phyloP scores from a whole-genome alignment of 1,140 invertebrate species.

The Drosophila melanogaster region Release_6_plus_ISO1_MT NT_033777.3:12935001-12935500 shows the following conservation, averaged over 20 bases:
- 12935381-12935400: too few species aligned
- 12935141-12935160: slow-evolving; percentile 70
- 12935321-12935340: too few species aligned
- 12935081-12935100: slow-evolving; percentile 74
- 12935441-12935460: not conserved
- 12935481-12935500: slow-evolving; percentile 2
- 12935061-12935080: slow-evolving; percentile 18
- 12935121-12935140: slow-evolving; percentile 75
- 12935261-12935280: not conserved
- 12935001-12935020: slow-evolving; percentile 18
- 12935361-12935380: too few species aligned
- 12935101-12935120: slow-evolving; percentile 80
- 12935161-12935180: slow-evolving; percentile 1
- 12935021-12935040: slow-evolving; percentile 31
- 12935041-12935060: slow-evolving; percentile 6
- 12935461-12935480: not conserved
- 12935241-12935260: not conserved
- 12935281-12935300: not conserved
- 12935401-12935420: too few species aligned
- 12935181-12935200: slow-evolving; percentile 2
- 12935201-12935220: slow-evolving; percentile 20
- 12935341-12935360: too few species aligned
- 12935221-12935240: not conserved
- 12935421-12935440: not conserved
- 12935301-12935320: too few species aligned